phyloP scores from a whole-genome alignment of 92 coral and sea anemone genomes.

The Paramuricea clavata region DNA sequence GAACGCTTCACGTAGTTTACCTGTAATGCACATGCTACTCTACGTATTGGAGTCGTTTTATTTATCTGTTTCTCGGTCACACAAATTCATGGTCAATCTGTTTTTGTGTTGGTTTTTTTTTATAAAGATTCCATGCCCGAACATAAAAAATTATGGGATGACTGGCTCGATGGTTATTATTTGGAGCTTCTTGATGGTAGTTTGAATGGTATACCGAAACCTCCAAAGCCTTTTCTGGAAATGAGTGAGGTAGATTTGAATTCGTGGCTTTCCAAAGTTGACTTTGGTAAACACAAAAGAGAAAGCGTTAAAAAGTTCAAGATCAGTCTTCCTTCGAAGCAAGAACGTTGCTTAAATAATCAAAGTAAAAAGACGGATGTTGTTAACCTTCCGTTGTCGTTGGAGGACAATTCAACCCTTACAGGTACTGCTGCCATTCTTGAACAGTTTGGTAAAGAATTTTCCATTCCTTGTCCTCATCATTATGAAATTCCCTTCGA shows the following conservation, averaged over 20 bases:
- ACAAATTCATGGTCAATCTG: not conserved
- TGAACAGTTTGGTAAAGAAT: not conserved
- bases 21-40: not conserved
- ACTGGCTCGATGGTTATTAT: not conserved
- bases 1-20: too few relatives aligned
- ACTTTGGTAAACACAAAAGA: constrained; percentile 13
- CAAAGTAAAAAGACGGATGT: not conserved
- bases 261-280: constrained; percentile 35
- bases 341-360: too few relatives aligned
- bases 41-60: not conserved
- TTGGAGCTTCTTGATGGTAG: constrained; percentile 17
- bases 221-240: constrained; percentile 36
- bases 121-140: constrained; percentile 50
- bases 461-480: not conserved
- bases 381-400: not conserved
- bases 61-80: constrained; percentile 2
- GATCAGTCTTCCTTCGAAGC: too few relatives aligned
- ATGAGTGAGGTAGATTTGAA: constrained; percentile 40
- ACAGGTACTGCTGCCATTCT: not conserved
- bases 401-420: not conserved
- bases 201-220: constrained; percentile 41
- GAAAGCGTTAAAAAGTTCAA: not conserved
- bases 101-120: not conserved
- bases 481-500: too few relatives aligned
- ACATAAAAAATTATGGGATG: constrained; percentile 45